phyloP scores from a whole-genome alignment of 2,113 vertebrate species.

The Urocitellus parryii region DNA sequence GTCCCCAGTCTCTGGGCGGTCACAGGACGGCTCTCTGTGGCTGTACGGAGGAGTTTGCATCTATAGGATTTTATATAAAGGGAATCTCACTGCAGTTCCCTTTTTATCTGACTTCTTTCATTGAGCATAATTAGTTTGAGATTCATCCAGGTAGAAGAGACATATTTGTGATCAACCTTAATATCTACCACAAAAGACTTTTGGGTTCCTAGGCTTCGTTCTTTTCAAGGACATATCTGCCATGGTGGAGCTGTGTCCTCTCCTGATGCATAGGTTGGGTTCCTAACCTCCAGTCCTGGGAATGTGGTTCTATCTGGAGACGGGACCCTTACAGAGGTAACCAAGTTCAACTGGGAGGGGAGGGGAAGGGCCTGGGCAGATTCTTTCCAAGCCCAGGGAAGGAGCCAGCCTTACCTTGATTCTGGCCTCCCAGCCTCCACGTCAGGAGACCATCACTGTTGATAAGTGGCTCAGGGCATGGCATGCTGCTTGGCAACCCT shows the following conservation, averaged over 20 bases:
- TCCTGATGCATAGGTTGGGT: background rate
- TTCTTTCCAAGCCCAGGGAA: background rate
- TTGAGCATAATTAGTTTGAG: background rate
- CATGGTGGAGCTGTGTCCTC: background rate
- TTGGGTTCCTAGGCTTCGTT: background rate
- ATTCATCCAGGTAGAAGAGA: background rate
- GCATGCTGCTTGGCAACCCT: too few relatives aligned
- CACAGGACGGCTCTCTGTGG: background rate
- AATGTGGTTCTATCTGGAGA: background rate
- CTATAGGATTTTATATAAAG: background rate
- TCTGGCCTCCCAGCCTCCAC: background rate
- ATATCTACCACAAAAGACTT: background rate
- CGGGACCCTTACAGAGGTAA: background rate
- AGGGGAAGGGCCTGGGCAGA: background rate
- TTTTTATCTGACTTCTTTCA: too few relatives aligned
- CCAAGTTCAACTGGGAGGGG: background rate
- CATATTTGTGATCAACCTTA: background rate
- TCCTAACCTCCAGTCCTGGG: background rate
- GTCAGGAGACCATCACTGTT: background rate
- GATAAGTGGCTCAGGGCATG: too few relatives aligned
- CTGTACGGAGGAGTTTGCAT: background rate
- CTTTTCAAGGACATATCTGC: background rate
- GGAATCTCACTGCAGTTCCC: background rate
- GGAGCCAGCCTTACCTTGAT: background rate
- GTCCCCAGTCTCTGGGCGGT: background rate